These are phyloP conservation scores for Engystomops pustulosus DNA, from an alignment of 2,113 vertebrate species.

Conservation along the genomic window DNA sequence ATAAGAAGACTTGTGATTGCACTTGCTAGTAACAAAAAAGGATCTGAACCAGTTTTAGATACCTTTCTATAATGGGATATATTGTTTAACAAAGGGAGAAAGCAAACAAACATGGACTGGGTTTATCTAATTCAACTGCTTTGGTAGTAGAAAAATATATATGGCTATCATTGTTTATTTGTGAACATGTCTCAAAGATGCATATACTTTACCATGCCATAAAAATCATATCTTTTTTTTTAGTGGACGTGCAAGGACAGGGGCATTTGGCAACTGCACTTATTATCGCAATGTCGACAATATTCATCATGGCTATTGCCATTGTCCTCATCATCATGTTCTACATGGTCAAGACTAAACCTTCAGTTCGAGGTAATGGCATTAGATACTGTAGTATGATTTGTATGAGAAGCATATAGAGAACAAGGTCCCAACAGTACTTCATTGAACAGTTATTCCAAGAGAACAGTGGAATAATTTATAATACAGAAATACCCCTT, in stretches of 20 bases:
- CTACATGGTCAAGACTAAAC: conserved; percentile 96
- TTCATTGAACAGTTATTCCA: too few relatives aligned
- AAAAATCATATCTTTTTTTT: conserved; percentile 15
- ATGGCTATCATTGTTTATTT: neutral
- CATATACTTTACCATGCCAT: neutral
- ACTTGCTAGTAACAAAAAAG: too few relatives aligned
- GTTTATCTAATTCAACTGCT: neutral
- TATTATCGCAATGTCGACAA: conserved; percentile 98
- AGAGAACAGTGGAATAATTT: too few relatives aligned
- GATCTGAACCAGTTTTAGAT: too few relatives aligned
- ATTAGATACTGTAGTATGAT: neutral
- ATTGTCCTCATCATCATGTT: conserved; percentile 98
- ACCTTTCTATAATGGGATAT: too few relatives aligned
- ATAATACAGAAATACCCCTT: too few relatives aligned
- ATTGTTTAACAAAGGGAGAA: too few relatives aligned
- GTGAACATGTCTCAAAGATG: neutral
- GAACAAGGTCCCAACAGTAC: too few relatives aligned
- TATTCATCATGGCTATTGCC: conserved; percentile 98
- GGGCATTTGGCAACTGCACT: conserved; percentile 95
- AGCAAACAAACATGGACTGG: too few relatives aligned
- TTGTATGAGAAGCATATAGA: too few relatives aligned
- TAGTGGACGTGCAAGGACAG: conserved; percentile 86
- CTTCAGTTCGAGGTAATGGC: conserved; percentile 85
- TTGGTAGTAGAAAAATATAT: neutral
- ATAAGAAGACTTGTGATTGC: too few relatives aligned